Conservation (phyloP, 2,888 invertebrate genomes). For the Pachliopta kotzebuea region DNA sequence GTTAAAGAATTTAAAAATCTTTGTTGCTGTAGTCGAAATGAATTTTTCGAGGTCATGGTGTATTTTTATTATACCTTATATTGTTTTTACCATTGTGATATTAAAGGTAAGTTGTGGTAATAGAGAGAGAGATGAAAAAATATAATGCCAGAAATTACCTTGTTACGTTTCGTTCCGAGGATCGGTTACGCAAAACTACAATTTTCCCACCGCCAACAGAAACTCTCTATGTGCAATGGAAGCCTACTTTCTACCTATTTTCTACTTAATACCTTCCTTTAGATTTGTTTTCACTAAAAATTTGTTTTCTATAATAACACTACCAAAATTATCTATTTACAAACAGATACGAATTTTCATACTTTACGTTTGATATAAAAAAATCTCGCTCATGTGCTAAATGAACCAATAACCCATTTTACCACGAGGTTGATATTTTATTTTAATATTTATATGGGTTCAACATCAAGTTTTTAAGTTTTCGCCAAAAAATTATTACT, state of each 20-base stretch:
- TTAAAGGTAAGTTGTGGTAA: not conserved
- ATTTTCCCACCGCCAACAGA: conserved; percentile 35
- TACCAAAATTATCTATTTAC: not conserved
- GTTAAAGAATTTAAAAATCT: no score
- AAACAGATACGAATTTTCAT: not conserved
- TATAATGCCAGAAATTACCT: conserved; percentile 32
- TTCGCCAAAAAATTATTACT: no score
- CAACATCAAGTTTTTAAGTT: no score
- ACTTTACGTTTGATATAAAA: not conserved
- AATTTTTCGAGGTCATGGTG: no score
- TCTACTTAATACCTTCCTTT: conserved; percentile 34
- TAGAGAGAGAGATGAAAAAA: not conserved
- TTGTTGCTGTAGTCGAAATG: no score
- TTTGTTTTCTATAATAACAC: not conserved
- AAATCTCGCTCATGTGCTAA: not conserved
- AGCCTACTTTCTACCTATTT: conserved; percentile 39
- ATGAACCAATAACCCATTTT: not conserved
- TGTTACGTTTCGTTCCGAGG: conserved; percentile 39
- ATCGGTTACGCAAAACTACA: conserved; percentile 37
- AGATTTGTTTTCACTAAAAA: conserved; percentile 7
- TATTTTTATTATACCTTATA: no score
- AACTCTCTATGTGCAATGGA: conserved; percentile 36
- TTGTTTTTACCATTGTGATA: not conserved
- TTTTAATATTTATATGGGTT: not conserved
- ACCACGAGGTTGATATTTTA: not conserved